Percentiles rank a stretch among this genome's conserved stretches.
Conservation (phyloP, 2,888 invertebrate species). For the Epinotia nisella region DNA sequence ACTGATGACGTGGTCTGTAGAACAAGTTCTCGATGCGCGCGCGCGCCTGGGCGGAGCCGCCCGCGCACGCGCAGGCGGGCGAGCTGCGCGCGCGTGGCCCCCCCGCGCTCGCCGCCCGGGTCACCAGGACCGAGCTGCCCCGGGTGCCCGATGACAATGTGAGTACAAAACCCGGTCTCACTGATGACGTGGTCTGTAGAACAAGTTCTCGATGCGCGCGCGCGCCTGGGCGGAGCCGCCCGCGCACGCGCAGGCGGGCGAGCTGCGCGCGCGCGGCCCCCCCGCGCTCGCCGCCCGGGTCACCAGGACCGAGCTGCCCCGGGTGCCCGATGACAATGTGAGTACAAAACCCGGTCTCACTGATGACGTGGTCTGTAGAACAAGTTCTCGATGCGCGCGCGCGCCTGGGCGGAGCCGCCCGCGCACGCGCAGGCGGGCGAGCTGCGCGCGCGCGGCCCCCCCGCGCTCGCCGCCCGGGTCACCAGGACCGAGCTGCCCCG, state of each 20-base stretch:
- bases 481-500: constrained; percentile 67
- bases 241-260: constrained; percentile 62
- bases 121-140: constrained; percentile 68
- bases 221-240: constrained; percentile 62
- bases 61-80: constrained; percentile 65
- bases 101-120: constrained; percentile 66
- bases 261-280: constrained; percentile 55
- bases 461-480: constrained; percentile 68
- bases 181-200: no score
- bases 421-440: constrained; percentile 58
- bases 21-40: no score
- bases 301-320: constrained; percentile 66
- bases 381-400: no score
- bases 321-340: constrained; percentile 65
- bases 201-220: no score
- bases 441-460: constrained; percentile 55
- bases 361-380: no score
- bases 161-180: no score
- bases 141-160: constrained; percentile 66
- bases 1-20: no score
- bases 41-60: constrained; percentile 58
- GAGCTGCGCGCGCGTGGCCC: constrained; percentile 54
- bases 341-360: no score
- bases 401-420: constrained; percentile 67
- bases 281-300: constrained; percentile 68